These are phyloP conservation scores for Baryphthengus martii DNA, from an alignment of 2,113 vertebrate genomes.

Conservation along the genomic window DNA sequence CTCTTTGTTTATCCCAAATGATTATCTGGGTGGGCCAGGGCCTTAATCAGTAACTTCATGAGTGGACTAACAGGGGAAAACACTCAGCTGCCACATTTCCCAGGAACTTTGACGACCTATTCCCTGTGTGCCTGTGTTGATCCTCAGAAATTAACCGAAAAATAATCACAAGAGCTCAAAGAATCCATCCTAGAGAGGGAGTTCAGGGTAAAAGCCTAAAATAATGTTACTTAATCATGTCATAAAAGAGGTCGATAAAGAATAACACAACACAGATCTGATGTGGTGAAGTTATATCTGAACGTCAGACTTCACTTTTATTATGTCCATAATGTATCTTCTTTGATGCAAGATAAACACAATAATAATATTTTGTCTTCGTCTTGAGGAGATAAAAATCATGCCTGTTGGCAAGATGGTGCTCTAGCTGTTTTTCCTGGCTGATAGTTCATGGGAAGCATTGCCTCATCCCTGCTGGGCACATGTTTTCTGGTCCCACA, in stretches of 20 bases:
- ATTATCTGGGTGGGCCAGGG: background rate
- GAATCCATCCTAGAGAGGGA: background rate
- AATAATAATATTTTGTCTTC: background rate
- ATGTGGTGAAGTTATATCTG: background rate
- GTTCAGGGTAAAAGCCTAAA: background rate
- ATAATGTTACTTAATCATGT: background rate
- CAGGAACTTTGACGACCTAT: background rate
- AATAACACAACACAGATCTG: background rate
- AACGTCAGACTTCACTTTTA: background rate
- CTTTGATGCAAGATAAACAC: background rate
- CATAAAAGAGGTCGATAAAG: background rate
- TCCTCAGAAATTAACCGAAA: background rate
- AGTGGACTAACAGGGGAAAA: background rate
- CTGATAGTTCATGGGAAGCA: background rate
- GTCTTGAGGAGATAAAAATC: background rate
- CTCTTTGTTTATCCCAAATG: background rate
- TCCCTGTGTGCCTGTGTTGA: background rate
- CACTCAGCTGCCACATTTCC: background rate
- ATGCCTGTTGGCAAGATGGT: background rate
- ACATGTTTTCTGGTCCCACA: accelerated
- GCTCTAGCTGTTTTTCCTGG: background rate
- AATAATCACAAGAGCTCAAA: background rate
- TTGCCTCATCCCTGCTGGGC: background rate
- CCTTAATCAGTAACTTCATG: background rate
- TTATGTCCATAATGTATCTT: background rate